phyloP scores from a whole-genome alignment of 1,140 invertebrate genomes.

The Trichonephila clavipes region DNA sequence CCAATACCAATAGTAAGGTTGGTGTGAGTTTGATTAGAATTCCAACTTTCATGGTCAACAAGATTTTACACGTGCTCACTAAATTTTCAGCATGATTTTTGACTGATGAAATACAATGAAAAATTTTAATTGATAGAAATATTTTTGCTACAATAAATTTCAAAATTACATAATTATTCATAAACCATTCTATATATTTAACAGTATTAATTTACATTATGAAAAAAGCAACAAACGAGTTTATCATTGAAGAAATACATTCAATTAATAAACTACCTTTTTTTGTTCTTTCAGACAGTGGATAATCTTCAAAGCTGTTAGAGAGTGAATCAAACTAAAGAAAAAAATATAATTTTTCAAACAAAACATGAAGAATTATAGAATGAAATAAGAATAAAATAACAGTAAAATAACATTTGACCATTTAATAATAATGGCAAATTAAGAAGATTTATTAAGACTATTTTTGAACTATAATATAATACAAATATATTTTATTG shows the following conservation, averaged over 20 bases:
- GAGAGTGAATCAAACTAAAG: slow-evolving; percentile 39
- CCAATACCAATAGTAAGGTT: no score
- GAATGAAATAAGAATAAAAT: not conserved
- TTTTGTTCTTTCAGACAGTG: slow-evolving; percentile 72
- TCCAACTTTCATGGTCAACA: no score
- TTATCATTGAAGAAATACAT: not conserved
- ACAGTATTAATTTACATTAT: not conserved
- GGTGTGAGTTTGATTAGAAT: no score
- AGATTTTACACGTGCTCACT: no score
- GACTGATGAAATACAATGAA: no score
- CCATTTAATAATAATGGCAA: no score
- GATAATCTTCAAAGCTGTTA: slow-evolving; percentile 72
- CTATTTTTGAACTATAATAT: no score
- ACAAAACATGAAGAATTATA: not conserved
- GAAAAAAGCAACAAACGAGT: not conserved
- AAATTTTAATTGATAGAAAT: no score
- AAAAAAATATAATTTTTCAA: not conserved
- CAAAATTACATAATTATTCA: not conserved
- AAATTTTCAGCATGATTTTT: no score
- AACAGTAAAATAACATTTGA: not conserved
- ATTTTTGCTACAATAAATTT: no score
- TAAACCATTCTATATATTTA: not conserved
- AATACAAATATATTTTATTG: no score
- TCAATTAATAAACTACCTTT: slow-evolving; percentile 57
- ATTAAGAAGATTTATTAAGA: no score